phyloP scores from a whole-genome alignment of 2,797 vertebrate genomes.

The Galagoides demidoff region DNA sequence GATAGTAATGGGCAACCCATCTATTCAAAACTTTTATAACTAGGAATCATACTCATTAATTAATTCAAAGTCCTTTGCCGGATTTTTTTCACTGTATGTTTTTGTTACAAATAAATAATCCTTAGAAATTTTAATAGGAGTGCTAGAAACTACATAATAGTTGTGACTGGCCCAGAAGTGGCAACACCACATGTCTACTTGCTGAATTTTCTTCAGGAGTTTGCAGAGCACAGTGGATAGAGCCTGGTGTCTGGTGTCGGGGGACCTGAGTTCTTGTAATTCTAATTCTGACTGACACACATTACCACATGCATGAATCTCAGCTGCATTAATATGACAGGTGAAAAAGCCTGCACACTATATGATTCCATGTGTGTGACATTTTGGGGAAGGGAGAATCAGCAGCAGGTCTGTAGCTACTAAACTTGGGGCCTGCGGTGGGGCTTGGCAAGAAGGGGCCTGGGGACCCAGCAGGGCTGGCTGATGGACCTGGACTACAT shows the following conservation, averaged over 20 bases:
- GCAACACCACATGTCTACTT: background rate
- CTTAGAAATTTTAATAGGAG: background rate
- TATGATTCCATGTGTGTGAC: background rate
- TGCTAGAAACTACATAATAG: background rate
- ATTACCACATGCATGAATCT: background rate
- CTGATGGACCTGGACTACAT: background rate
- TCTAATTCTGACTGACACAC: background rate
- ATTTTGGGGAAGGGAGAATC: background rate
- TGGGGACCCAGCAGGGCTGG: too few species aligned
- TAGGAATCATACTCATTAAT: slow-evolving; percentile 40
- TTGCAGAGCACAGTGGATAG: background rate
- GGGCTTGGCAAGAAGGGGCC: background rate
- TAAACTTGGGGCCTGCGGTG: background rate
- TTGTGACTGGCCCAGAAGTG: background rate
- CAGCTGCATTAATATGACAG: background rate
- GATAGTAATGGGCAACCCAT: background rate
- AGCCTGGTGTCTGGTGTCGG: rapidly evolving
- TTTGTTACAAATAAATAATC: slow-evolving; percentile 41
- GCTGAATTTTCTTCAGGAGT: background rate
- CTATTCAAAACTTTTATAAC: background rate
- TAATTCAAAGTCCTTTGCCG: background rate
- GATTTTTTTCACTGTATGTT: slow-evolving; percentile 2
- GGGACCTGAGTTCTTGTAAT: background rate
- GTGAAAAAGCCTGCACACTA: background rate
- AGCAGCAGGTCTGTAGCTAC: background rate